These are phyloP conservation scores for Mormoops blainvillei DNA, from an alignment of 2,113 vertebrate genomes.

Conservation along the genomic window DNA sequence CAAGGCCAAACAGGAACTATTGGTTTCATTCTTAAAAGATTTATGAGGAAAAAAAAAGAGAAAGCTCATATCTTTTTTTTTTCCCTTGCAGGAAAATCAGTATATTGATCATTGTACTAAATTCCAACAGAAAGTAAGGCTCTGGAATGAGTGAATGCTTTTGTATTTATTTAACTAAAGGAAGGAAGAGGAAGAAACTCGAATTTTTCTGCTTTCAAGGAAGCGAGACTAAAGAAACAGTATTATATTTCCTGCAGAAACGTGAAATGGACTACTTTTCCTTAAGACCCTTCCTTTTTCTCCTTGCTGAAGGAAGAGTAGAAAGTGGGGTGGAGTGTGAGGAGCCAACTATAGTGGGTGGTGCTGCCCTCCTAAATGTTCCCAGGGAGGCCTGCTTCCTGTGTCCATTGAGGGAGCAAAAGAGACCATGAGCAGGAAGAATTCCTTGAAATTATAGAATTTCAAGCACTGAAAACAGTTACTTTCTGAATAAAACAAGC, in stretches of 20 bases:
- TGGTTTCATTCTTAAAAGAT: constrained; percentile 61
- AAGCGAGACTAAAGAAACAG: background rate
- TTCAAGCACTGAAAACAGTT: background rate
- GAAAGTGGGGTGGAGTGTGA: background rate
- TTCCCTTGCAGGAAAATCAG: background rate
- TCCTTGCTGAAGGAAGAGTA: background rate
- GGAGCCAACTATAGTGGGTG: background rate
- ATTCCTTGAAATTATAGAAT: background rate
- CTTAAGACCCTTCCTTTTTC: background rate
- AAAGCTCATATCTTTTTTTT: background rate
- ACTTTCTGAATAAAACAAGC: background rate
- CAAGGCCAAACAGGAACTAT: constrained; percentile 50
- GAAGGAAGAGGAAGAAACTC: background rate
- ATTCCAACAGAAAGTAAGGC: background rate
- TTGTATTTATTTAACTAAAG: constrained; percentile 14
- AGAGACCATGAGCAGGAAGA: background rate
- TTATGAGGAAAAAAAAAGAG: constrained; percentile 5
- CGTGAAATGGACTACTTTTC: background rate
- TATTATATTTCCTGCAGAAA: background rate
- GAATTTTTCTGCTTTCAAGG: background rate
- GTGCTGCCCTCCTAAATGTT: background rate
- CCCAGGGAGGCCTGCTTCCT: background rate
- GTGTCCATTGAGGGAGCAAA: background rate
- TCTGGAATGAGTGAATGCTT: background rate
- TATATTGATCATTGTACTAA: constrained; percentile 30